Conservation (phyloP, 2,888 invertebrate species). For the Volucella inanis region DNA sequence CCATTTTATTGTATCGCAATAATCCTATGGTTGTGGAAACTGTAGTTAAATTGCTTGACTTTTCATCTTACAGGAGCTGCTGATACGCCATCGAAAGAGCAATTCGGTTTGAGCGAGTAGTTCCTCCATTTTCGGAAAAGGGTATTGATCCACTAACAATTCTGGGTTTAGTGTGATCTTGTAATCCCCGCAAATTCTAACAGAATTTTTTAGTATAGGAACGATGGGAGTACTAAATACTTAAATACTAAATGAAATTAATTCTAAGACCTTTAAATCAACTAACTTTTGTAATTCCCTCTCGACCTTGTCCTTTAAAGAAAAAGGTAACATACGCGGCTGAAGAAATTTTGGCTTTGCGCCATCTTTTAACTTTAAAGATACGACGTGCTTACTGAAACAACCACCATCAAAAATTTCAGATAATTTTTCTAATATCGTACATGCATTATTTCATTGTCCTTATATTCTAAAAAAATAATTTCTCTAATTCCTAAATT, state of each 20-base stretch:
- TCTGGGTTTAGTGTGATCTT: slow-evolving; percentile 34
- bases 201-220: slow-evolving; percentile 42
- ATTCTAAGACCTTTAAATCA: slow-evolving; percentile 30
- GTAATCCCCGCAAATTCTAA: slow-evolving; percentile 50
- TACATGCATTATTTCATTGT: neutral
- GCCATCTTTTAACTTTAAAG: slow-evolving; percentile 18
- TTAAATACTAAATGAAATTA: slow-evolving; percentile 40
- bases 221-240: no score
- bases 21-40: slow-evolving; percentile 75
- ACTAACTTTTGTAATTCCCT: no score
- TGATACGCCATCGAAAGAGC: no score
- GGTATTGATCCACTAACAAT: slow-evolving; percentile 38
- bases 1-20: slow-evolving; percentile 60
- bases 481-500: slow-evolving; percentile 39
- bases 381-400: slow-evolving; percentile 51
- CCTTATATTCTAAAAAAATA: slow-evolving; percentile 30
- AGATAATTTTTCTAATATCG: slow-evolving; percentile 1
- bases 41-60: slow-evolving; percentile 74
- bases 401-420: slow-evolving; percentile 29
- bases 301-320: no score
- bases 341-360: no score
- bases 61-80: slow-evolving; percentile 76
- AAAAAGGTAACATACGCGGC: no score
- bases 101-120: no score
- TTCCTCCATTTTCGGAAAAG: slow-evolving; percentile 49